These are phyloP conservation scores for Andinoacara biseriatus DNA, from an alignment of 2,113 vertebrate genomes.

Conservation along the genomic window DNA sequence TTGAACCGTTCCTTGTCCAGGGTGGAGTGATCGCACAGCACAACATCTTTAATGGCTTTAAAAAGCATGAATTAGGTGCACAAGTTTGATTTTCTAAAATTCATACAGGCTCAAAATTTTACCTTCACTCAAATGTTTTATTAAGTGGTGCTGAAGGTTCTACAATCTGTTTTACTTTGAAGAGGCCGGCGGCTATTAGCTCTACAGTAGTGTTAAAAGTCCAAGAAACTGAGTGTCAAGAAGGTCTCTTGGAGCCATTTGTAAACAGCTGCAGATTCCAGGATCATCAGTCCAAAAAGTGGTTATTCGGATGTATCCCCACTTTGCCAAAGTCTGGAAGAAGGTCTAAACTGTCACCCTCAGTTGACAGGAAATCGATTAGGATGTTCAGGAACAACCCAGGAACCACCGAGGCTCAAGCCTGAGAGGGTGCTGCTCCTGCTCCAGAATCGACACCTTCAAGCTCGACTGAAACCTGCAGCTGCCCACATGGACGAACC, in stretches of 20 bases:
- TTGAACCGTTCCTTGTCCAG: fast-evolving
- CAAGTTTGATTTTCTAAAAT: not conserved
- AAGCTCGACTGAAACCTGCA: not conserved
- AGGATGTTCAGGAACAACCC: too few relatives aligned
- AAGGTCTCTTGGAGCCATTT: too few relatives aligned
- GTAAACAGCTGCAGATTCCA: too few relatives aligned
- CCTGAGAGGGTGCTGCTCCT: too few relatives aligned
- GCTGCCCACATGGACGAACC: too few relatives aligned
- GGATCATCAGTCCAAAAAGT: too few relatives aligned
- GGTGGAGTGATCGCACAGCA: fast-evolving
- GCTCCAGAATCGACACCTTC: not conserved
- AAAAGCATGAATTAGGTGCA: not conserved
- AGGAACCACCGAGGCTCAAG: too few relatives aligned
- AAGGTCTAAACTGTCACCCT: too few relatives aligned
- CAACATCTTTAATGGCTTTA: not conserved
- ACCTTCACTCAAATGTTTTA: not conserved
- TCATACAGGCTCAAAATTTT: not conserved
- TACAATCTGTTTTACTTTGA: not conserved
- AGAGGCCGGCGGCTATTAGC: fast-evolving
- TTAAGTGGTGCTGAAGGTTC: not conserved
- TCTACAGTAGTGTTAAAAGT: not conserved
- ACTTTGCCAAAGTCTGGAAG: too few relatives aligned
- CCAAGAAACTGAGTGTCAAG: too few relatives aligned
- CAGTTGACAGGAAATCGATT: too few relatives aligned
- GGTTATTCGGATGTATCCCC: too few relatives aligned